Evolutionary conservation across 2,888 invertebrate species (phyloP).

Genomic region (Caradrina kadenii): DNA sequence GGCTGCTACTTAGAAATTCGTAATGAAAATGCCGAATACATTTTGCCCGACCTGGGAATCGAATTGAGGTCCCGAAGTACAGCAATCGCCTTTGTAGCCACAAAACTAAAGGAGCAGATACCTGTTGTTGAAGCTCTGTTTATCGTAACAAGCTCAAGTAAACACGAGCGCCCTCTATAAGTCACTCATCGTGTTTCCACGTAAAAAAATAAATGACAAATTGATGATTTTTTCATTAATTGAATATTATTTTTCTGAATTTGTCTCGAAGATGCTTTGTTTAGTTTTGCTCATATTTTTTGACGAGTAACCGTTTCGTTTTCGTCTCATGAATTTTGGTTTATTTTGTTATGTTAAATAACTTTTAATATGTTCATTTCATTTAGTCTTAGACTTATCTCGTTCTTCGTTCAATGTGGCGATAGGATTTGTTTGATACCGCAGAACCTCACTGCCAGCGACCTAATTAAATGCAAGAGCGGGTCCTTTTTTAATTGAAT

Average conservation of each 20-base stretch:
- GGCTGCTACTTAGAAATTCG: too few species aligned
- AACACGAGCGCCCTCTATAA: too few species aligned
- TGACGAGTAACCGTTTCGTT: constrained; percentile 59
- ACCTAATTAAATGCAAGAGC: not conserved
- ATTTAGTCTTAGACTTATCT: constrained; percentile 43
- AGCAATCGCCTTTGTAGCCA: too few species aligned
- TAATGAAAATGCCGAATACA: too few species aligned
- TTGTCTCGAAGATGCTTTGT: constrained; percentile 56
- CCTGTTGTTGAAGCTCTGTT: too few species aligned
- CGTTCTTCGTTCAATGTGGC: constrained; percentile 53
- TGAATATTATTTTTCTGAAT: constrained; percentile 51
- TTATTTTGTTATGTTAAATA: constrained; percentile 60
- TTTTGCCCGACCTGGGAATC: too few species aligned
- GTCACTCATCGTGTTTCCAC: constrained; percentile 27
- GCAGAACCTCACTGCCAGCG: too few species aligned
- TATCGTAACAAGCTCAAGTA: too few species aligned
- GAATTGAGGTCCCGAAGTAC: too few species aligned
- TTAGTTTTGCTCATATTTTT: constrained; percentile 64
- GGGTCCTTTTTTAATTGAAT: too few species aligned
- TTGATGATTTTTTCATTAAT: constrained; percentile 38
- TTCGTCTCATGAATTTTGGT: constrained; percentile 52
- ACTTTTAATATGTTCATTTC: constrained; percentile 62
- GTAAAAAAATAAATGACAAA: constrained; percentile 28
- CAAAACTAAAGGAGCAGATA: too few species aligned
- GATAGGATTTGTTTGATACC: not conserved